Percentiles rank a stretch among this genome's conserved stretches.
These are phyloP conservation scores for Leucopsar rothschildi DNA, from an alignment of 2,113 vertebrate species.

Conservation along the genomic window DNA sequence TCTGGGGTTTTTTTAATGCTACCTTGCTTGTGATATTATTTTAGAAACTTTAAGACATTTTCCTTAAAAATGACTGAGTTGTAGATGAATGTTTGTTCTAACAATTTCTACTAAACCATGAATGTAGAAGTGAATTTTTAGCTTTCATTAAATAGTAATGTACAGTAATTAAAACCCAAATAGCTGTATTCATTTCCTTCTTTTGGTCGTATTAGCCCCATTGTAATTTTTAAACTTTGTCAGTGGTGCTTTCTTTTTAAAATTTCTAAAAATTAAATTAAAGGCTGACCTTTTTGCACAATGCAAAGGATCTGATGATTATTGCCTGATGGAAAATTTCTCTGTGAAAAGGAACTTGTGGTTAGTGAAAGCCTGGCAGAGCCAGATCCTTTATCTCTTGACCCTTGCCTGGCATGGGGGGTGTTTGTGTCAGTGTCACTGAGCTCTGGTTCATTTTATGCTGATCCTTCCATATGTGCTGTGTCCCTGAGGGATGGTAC, in stretches of 20 bases:
- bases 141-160: neutral
- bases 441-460: neutral
- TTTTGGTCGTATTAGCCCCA: neutral
- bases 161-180: neutral
- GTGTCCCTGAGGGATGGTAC: neutral
- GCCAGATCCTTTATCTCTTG: neutral
- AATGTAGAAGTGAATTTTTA: neutral
- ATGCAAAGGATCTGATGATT: neutral
- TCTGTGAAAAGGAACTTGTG: neutral
- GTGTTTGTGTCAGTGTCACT: neutral
- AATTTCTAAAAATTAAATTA: neutral
- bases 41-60: neutral
- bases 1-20: neutral
- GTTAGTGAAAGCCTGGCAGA: neutral
- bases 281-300: neutral
- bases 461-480: neutral
- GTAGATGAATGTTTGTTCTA: neutral
- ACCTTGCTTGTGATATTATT: neutral
- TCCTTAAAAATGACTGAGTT: neutral
- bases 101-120: neutral
- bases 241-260: neutral
- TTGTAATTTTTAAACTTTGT: neutral
- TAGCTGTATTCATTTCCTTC: neutral
- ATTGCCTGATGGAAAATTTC: neutral
- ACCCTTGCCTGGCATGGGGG: neutral